These are phyloP conservation scores for Rhinoptilus africanus DNA, from an alignment of 2,113 vertebrate species.

Conservation along the genomic window DNA sequence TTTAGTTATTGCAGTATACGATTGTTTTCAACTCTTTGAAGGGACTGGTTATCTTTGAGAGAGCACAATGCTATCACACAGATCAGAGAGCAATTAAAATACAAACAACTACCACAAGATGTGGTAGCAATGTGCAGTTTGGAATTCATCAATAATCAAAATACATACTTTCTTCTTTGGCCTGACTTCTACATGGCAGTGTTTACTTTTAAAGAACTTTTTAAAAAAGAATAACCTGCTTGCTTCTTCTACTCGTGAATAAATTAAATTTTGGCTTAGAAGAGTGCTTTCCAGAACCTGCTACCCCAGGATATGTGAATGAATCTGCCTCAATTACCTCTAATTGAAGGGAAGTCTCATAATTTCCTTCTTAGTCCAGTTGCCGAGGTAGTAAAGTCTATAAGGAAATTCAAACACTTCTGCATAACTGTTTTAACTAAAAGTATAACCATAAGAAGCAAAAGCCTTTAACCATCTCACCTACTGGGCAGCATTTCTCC, in stretches of 20 bases:
- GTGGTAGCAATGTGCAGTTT: background rate
- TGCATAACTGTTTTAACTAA: background rate
- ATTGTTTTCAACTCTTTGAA: background rate
- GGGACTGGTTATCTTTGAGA: background rate
- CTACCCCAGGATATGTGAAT: background rate
- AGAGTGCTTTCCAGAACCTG: background rate
- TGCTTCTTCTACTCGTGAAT: background rate
- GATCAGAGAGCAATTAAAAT: background rate
- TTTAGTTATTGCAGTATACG: background rate
- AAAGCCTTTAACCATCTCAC: background rate
- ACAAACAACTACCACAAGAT: background rate
- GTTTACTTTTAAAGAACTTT: background rate
- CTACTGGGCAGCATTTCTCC: background rate
- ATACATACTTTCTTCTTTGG: background rate
- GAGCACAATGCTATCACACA: accelerated
- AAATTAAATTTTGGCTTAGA: background rate
- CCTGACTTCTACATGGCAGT: background rate
- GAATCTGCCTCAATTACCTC: background rate
- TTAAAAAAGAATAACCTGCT: background rate
- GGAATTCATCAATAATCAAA: background rate
- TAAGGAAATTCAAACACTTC: background rate
- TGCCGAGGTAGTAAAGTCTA: background rate
- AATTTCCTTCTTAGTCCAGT: background rate
- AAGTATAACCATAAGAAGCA: background rate
- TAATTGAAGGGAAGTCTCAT: background rate